Evolutionary conservation across 64 coral and sea anemone species (phyloP).

Genomic region (Platygyra sinensis): DNA sequence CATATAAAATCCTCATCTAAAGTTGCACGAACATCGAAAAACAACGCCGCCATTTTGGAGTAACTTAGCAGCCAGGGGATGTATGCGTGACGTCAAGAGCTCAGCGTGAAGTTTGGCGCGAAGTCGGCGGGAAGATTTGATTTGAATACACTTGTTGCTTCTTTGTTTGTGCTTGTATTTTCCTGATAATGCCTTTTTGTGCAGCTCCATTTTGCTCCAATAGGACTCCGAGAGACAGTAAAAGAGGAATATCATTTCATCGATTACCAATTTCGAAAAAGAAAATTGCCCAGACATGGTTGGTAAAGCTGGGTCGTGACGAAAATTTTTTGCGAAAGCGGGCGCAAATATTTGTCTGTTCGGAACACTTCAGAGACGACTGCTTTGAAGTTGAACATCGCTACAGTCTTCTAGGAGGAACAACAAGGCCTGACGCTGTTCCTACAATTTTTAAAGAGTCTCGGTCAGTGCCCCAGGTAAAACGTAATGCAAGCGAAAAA

Average conservation of each 20-base stretch:
- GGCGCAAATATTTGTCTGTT: not conserved
- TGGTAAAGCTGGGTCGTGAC: not conserved
- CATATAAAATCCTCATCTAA: no score
- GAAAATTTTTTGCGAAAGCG: no score
- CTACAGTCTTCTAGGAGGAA: conserved; percentile 4
- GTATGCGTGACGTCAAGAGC: no score
- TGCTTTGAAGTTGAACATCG: not conserved
- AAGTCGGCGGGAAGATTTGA: no score
- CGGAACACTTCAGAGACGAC: not conserved
- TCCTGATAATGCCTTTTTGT: not conserved
- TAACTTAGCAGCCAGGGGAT: no score
- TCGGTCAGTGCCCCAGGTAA: no score
- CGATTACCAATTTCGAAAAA: not conserved
- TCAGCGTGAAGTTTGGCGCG: no score
- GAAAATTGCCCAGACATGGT: not conserved
- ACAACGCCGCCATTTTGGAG: not conserved
- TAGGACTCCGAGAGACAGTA: not conserved
- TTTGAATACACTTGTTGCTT: no score
- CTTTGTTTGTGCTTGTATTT: no score
- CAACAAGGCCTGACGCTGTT: not conserved
- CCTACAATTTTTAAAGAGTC: no score
- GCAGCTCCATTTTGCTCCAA: not conserved
- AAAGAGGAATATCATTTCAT: not conserved
- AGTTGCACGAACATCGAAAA: conserved; percentile 23
- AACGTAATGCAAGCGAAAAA: no score